Evolutionary conservation across 2,888 invertebrate genomes (phyloP).

Genomic region (Drosophila emarginata): DNA sequence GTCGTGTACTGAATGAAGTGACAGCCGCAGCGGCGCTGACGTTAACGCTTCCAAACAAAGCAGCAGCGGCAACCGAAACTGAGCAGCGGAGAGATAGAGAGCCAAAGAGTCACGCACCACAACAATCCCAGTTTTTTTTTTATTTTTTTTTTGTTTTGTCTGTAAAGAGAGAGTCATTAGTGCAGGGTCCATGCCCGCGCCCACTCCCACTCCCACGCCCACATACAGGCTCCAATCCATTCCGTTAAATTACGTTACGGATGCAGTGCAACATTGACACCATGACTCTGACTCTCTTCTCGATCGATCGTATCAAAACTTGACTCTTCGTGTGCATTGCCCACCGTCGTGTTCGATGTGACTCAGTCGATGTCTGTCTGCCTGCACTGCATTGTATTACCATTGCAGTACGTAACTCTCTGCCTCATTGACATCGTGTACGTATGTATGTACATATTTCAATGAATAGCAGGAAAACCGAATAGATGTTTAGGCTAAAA

Average conservation of each 20-base stretch:
- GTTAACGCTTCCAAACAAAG: constrained; percentile 16
- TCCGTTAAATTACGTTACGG: constrained; percentile 4
- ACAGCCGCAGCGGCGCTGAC: constrained; percentile 44
- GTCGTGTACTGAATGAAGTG: constrained; percentile 73
- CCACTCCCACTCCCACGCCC: constrained; percentile 9
- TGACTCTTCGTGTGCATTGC: neutral
- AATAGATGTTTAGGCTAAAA: too few relatives aligned
- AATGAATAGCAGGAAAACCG: too few relatives aligned
- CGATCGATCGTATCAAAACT: neutral
- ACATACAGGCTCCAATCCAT: neutral
- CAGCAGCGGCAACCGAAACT: constrained; percentile 17
- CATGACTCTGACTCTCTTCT: neutral
- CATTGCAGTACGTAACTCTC: neutral
- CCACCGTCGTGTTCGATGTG: neutral
- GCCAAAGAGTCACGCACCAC: constrained; percentile 29
- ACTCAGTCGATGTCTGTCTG: neutral
- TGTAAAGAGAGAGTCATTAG: constrained; percentile 10
- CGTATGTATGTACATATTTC: too few relatives aligned
- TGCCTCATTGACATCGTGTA: too few relatives aligned
- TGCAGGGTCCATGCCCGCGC: constrained; percentile 29
- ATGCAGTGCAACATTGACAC: constrained; percentile 4
- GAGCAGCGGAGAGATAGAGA: neutral
- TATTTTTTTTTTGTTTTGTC: constrained; percentile 10
- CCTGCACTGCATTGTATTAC: neutral
- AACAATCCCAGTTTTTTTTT: constrained; percentile 18